Percentiles rank a stretch among this genome's conserved stretches.
These are phyloP conservation scores for Netelia inedita DNA, from an alignment of 2,888 invertebrate species.

Conservation along the genomic window DNA sequence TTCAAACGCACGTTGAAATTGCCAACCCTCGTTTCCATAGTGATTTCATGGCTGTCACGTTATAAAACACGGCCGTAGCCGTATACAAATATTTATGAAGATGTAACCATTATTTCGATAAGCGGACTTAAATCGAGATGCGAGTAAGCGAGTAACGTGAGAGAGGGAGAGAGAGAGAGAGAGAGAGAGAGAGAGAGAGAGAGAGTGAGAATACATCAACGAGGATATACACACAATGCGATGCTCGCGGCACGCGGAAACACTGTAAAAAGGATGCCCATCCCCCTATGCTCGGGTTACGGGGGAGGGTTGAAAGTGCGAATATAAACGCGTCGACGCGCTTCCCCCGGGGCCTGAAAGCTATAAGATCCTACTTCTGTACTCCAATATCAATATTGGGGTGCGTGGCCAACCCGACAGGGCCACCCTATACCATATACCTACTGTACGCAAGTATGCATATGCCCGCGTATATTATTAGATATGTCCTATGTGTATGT, in stretches of 20 bases:
- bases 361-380: slow-evolving; percentile 80
- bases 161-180: slow-evolving; percentile 7
- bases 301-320: slow-evolving; percentile 78
- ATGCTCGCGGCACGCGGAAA: slow-evolving; percentile 17
- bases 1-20: slow-evolving; percentile 48
- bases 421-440: slow-evolving; percentile 20
- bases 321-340: slow-evolving; percentile 83
- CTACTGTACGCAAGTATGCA: slow-evolving; percentile 28
- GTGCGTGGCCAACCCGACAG: slow-evolving; percentile 68
- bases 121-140: slow-evolving; percentile 80
- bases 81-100: slow-evolving; percentile 84
- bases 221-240: slow-evolving; percentile 8
- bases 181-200: slow-evolving; percentile 7
- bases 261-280: slow-evolving; percentile 38
- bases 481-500: slow-evolving; percentile 48
- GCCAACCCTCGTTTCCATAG: slow-evolving; percentile 80
- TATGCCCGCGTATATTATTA: slow-evolving; percentile 44
- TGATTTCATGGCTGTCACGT: slow-evolving; percentile 82
- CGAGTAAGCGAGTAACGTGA: slow-evolving; percentile 51
- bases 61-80: slow-evolving; percentile 73
- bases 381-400: slow-evolving; percentile 82
- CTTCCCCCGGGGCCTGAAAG: slow-evolving; percentile 73
- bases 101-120: slow-evolving; percentile 85
- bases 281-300: slow-evolving; percentile 70
- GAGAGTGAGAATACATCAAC: not conserved